Evolutionary conservation across 1,140 invertebrate genomes (phyloP), one percentile per base, ranked within the genome.

Genomic region (Drosophila miranda): DNA sequence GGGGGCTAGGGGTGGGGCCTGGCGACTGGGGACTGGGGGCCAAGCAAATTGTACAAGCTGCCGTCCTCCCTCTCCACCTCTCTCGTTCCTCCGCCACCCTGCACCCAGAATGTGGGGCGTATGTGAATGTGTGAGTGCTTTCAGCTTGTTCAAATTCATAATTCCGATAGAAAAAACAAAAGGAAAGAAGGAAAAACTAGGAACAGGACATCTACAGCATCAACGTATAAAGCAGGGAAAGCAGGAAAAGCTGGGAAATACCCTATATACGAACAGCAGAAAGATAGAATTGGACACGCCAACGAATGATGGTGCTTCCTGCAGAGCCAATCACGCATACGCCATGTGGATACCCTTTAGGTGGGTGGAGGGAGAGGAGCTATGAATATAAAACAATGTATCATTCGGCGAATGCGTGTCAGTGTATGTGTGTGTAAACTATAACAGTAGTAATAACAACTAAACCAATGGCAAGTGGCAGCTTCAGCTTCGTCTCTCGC

Each of bases 121-220:
- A 26, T 43, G 58, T 41, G 44, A 42, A 38, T 16, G 19, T 26
- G 13, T 9, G 28, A 53, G 38, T 60, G 59, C 52, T 57, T 58
- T 68, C 21, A 60, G 14, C 59, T 60, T 66, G 50, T 72, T 75
- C 51, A 74, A 70, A 84, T 73, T 80, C 63, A 80, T 80, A 80
- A 61, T 70, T 66, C 44, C 49, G 13, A 63, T 59, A 50, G 21
- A 41, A 46, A 30, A 30, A 9, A 9, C 30, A 45, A 50, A 58
- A 16, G 2, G 23, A 46, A 48, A 21, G 6, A 34, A 49, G 34
- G 16, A 52, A 68, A 68, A 45, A 64, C 38, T 23, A 56, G 19
- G n/a, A 52, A 50, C 38, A 56, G 3, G 14, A 69, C 23, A 26
- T 26, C 3, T 30, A 30, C 28, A 26, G 7, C 28, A 30, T 7